Evolutionary conservation across 1,140 invertebrate species (phyloP), one percentile per base, ranked within the genome.

Genomic region (Bombus soroeensis): DNA sequence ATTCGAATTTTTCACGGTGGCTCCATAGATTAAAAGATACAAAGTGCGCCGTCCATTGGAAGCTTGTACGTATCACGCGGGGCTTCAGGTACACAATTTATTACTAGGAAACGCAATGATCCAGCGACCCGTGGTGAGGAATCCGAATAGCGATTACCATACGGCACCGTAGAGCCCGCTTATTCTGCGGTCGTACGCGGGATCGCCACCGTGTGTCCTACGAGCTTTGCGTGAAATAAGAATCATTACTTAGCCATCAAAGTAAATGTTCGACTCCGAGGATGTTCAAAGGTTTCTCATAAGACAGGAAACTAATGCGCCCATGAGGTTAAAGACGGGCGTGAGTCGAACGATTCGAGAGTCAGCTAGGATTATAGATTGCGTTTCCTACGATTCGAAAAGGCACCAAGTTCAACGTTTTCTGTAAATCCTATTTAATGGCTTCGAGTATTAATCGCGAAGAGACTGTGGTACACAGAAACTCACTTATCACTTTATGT

Each of bases 61-160:
- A 85, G 86, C 76, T 74, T 85, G 81, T 86, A 82, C 85, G 81
- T 86, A 89, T 89, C 88, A 90, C 79, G 71, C 73, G 83, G 81
- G 32, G 83, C 73, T 90, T 88, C 81, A 71, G 74, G 77, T 79
- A 77, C 74, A 73, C 70, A 68, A 82, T 89, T 83, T 81, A 88
- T 90, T 81, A 87, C 88, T 82, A 87, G 86, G 88, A 90, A 87
- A 87, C 77, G 88, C 88, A 85, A 83, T 85, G 83, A 88, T 91
- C 87, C 78, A 84, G 73, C 83, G 86, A 86, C 77, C 79, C 66
- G 88, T 59, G 83, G 71, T 68, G 86, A 86, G 86, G 83, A 81
- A 87, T 90, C 74, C 83, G 66, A 81, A 87, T 75, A 86, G 85
- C 87, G 86, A 91, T 90, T 90, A 88, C 88, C 86, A 90, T 88